phyloP scores from a whole-genome alignment of 1,140 invertebrate species.

The Rhizoglyphus robini region DNA sequence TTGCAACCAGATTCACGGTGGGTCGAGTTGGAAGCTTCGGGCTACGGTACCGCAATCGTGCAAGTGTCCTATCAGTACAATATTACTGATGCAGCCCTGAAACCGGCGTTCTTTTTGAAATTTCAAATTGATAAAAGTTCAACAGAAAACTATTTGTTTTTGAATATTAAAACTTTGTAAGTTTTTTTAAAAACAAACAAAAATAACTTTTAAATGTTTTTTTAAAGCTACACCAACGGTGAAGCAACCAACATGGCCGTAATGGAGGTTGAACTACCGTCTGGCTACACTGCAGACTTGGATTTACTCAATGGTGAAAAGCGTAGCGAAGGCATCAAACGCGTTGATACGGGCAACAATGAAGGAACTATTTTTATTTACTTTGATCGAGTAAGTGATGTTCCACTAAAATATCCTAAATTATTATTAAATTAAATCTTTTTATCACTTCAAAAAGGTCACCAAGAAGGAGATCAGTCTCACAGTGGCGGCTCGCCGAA shows the following conservation, averaged over 20 bases:
- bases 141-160: slow-evolving; percentile 60
- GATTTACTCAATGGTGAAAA: slow-evolving; percentile 57
- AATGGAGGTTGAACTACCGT: slow-evolving; percentile 71
- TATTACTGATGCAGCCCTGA: slow-evolving; percentile 71
- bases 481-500: slow-evolving; percentile 64
- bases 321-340: slow-evolving; percentile 51
- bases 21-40: slow-evolving; percentile 53
- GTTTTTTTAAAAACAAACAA: no score
- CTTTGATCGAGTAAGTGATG: slow-evolving; percentile 47
- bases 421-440: no score
- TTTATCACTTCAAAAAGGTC: slow-evolving; percentile 40
- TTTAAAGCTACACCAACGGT: slow-evolving; percentile 16
- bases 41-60: slow-evolving; percentile 63
- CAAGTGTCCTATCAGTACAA: slow-evolving; percentile 69
- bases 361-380: slow-evolving; percentile 64
- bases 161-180: slow-evolving; percentile 59
- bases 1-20: slow-evolving; percentile 35
- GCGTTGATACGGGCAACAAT: slow-evolving; percentile 58
- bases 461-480: slow-evolving; percentile 58
- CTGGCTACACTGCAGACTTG: slow-evolving; percentile 55
- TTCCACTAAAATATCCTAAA: not conserved
- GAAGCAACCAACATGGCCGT: slow-evolving; percentile 61
- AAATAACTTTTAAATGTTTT: no score
- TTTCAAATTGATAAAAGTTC: slow-evolving; percentile 73
- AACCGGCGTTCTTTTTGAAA: slow-evolving; percentile 73